These are phyloP conservation scores for Notarius quadriscutis DNA, from an alignment of 2,113 vertebrate genomes.

Conservation along the genomic window DNA sequence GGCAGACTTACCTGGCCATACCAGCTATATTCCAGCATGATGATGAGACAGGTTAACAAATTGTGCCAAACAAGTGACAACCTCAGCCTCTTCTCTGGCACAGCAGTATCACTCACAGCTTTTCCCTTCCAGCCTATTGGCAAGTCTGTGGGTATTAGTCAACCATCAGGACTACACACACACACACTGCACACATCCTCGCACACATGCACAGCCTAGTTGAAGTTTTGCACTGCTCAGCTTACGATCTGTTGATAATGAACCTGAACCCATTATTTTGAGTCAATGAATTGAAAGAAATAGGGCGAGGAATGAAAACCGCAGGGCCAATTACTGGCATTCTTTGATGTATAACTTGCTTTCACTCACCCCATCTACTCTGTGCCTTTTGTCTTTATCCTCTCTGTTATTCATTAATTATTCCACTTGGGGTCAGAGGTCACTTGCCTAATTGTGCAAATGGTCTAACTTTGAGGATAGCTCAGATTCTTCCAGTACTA, in stretches of 20 bases:
- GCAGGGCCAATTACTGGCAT: slow-evolving; percentile 98
- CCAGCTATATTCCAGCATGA: slow-evolving; percentile 97
- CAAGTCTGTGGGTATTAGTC: slow-evolving; percentile 58
- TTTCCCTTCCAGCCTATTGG: slow-evolving; percentile 58
- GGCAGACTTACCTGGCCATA: slow-evolving; percentile 90
- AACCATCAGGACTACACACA: slow-evolving; percentile 51
- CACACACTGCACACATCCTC: slow-evolving; percentile 38
- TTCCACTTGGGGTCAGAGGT: slow-evolving; percentile 95
- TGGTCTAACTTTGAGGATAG: slow-evolving; percentile 84
- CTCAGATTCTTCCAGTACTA: slow-evolving; percentile 88
- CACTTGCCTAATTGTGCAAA: slow-evolving; percentile 95
- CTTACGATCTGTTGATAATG: slow-evolving; percentile 99
- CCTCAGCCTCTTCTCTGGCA: slow-evolving; percentile 55
- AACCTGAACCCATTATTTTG: slow-evolving; percentile 99
- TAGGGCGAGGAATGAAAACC: slow-evolving; percentile 99
- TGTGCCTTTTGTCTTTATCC: slow-evolving; percentile 98
- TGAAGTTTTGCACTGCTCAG: slow-evolving; percentile 89
- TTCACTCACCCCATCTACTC: slow-evolving; percentile 90
- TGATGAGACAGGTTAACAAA: slow-evolving; percentile 63
- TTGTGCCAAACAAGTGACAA: slow-evolving; percentile 48
- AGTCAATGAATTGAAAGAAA: slow-evolving; percentile 99
- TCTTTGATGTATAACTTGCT: slow-evolving; percentile 99
- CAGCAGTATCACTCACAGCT: slow-evolving; percentile 50
- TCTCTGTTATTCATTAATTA: slow-evolving; percentile 99
- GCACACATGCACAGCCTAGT: slow-evolving; percentile 73